phyloP scores from a whole-genome alignment of 2,797 vertebrate species.

The Moxostoma hubbsi region DNA sequence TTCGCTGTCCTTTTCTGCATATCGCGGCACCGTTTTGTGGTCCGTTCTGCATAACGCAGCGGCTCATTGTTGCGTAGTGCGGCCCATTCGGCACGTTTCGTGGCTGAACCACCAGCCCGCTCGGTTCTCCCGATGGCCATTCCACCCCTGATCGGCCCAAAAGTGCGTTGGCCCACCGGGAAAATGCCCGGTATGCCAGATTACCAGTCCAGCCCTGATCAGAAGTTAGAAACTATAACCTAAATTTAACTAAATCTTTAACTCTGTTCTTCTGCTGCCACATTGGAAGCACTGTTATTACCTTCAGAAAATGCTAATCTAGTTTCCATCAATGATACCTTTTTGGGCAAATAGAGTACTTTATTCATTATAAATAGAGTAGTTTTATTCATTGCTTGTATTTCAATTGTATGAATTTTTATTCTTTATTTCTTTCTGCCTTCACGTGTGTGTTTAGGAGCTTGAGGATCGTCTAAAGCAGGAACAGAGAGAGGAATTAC shows the following conservation, averaged over 20 bases:
- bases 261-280: background rate
- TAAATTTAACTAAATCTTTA: background rate
- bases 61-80: no score
- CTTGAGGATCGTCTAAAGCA: slow-evolving; percentile 93
- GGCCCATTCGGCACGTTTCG: no score
- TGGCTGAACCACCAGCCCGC: no score
- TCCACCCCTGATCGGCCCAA: no score
- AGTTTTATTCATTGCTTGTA: slow-evolving; percentile 10
- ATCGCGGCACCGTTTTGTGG: no score
- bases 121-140: no score
- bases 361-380: background rate
- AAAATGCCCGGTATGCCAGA: no score
- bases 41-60: no score
- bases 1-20: no score
- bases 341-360: background rate
- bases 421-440: background rate
- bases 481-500: slow-evolving; percentile 92
- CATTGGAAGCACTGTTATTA: background rate
- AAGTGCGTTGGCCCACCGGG: no score
- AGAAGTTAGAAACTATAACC: no score
- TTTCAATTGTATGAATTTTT: background rate
- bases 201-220: no score
- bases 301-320: slow-evolving; percentile 4
- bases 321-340: slow-evolving; percentile 7
- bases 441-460: slow-evolving; percentile 76